These are phyloP conservation scores for Trilocha varians DNA, from an alignment of 2,888 invertebrate species.

Conservation along the genomic window DNA sequence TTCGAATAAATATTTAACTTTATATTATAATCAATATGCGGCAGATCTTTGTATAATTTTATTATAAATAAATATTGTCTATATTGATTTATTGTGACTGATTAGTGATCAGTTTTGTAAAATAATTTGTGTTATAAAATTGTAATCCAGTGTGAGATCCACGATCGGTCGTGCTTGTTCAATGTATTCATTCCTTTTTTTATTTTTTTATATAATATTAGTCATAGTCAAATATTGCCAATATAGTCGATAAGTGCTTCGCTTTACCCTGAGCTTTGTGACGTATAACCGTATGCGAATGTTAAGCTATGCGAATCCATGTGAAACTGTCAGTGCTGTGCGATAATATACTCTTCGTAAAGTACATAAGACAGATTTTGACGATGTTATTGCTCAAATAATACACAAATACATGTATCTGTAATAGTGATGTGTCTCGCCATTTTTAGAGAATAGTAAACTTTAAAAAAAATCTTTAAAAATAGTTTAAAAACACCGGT, in stretches of 20 bases:
- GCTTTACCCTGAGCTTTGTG: constrained; percentile 16
- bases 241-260: constrained; percentile 43
- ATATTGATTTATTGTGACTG: too few species aligned
- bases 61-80: too few species aligned
- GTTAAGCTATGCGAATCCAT: constrained; percentile 20
- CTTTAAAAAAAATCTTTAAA: not conserved
- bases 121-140: too few species aligned
- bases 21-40: too few species aligned
- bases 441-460: not conserved
- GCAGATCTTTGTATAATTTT: too few species aligned
- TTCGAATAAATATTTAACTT: too few species aligned
- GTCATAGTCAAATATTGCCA: constrained; percentile 38
- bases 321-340: not conserved
- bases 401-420: not conserved
- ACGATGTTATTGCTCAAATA: not conserved
- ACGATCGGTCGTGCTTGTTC: not conserved
- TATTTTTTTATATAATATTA: constrained; percentile 21
- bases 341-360: not conserved
- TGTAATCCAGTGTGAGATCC: not conserved
- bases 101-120: too few species aligned
- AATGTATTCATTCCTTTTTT: constrained; percentile 9
- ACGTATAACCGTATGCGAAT: constrained; percentile 16
- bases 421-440: not conserved
- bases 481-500: not conserved
- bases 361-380: not conserved